A percentile compares a stretch with the other conserved stretches of the same genome.
These are phyloP conservation scores for Dusona sp. DNA, from an alignment of 2,888 invertebrate species.

Conservation along the genomic window DNA sequence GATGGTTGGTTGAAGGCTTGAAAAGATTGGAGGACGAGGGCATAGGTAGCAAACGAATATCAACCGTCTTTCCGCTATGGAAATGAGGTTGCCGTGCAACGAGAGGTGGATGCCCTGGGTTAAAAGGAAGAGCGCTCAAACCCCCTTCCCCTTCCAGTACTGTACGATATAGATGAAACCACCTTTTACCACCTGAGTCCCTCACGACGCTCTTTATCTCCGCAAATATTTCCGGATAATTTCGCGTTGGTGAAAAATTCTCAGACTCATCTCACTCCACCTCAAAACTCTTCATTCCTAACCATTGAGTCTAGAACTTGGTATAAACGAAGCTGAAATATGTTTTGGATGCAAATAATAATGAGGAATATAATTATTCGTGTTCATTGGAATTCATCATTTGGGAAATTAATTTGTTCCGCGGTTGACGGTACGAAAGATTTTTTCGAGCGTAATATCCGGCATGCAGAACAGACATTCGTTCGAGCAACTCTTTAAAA, in stretches of 20 bases:
- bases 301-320: slow-evolving; percentile 29
- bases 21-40: slow-evolving; percentile 46
- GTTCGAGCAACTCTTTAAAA: slow-evolving; percentile 60
- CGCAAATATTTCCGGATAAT: slow-evolving; percentile 65
- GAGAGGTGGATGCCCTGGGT: slow-evolving; percentile 59
- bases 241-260: slow-evolving; percentile 56
- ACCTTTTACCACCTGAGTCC: slow-evolving; percentile 51
- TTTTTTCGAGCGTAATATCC: slow-evolving; percentile 48
- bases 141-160: background rate
- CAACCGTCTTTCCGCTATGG: slow-evolving; percentile 55
- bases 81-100: slow-evolving; percentile 55
- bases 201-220: slow-evolving; percentile 55
- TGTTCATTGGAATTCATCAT: slow-evolving; percentile 33
- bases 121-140: slow-evolving; percentile 58
- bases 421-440: slow-evolving; percentile 10
- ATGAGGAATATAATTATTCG: slow-evolving; percentile 30
- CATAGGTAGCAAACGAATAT: slow-evolving; percentile 48
- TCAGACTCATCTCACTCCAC: slow-evolving; percentile 27
- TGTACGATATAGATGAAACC: slow-evolving; percentile 3
- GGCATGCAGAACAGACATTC: slow-evolving; percentile 47
- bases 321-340: background rate
- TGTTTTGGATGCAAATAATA: slow-evolving; percentile 17
- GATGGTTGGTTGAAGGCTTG: slow-evolving; percentile 29
- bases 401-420: slow-evolving; percentile 34
- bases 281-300: slow-evolving; percentile 27